Evolutionary conservation across 2,888 invertebrate species (phyloP), one percentile per base, ranked within the genome.

Genomic region (Drosophila mulleri): DNA sequence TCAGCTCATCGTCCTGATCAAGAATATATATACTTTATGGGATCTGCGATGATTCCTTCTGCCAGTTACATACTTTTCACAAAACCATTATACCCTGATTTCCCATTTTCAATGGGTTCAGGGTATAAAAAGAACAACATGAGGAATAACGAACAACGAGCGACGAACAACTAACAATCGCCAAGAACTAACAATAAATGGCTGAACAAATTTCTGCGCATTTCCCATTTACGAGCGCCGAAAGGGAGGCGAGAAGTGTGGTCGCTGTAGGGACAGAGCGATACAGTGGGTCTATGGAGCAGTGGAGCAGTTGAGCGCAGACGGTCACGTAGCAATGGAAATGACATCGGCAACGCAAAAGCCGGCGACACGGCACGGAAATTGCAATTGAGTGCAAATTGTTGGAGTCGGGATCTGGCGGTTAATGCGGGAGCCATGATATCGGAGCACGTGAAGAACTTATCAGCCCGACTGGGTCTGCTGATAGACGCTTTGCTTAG

Each of bases 381-480:
- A 83, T 86, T 83, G 84, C 83, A 83, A 83, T 83, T 83, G 87
- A 83, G 83, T 83, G 83, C 80, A 83, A 83, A 83, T 86, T 86
- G 87, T 75, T 65, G 68, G 58, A 41, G 53, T 29, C 56, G 41
- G 42, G 16, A 29, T 45, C 26, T 53, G 41, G 68, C 18, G 37
- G 58, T 16, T 37, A 35, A 45, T 16, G 12, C 48, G 14, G 45
- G 7, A 4, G 14, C 14, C n/a, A 23, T 18, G 37, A 37, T 44
- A 35, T 62, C 52, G 44, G 48, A 39, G 57, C 53, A 29, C 41
- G 64, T 53, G 23, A 39, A 52, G 44, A 44, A 67, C 52, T 58
- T 53, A 48, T 50, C 47, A 57, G 50, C 53, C 42, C 26, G 44
- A 70, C 54, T 71, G 62, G 75, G 61, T 75, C 59, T 65, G 42